Conservation (phyloP, 53 echinoderm and acorn worm genomes). For the Arbacia lixula region DNA sequence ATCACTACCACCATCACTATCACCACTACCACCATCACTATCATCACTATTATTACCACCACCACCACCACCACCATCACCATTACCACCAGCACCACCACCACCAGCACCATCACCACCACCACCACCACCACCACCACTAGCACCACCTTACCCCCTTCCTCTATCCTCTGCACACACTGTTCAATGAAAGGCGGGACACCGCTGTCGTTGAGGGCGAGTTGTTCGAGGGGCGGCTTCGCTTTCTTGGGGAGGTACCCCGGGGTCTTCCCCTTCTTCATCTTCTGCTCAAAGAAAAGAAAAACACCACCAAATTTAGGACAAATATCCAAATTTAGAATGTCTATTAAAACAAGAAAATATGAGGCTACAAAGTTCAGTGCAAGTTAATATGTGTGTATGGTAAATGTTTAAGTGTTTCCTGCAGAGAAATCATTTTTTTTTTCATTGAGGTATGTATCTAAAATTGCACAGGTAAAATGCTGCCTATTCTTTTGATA, state of each 20-base stretch:
- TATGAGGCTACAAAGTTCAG: too few species aligned
- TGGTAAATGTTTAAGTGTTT: too few species aligned
- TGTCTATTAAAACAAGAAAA: too few species aligned
- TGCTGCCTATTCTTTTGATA: too few species aligned
- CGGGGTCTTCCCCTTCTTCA: not conserved
- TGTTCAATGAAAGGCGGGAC: constrained; percentile 80
- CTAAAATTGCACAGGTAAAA: too few species aligned
- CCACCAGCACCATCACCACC: not conserved
- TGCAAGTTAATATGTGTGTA: too few species aligned
- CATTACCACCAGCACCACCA: not conserved
- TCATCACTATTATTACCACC: constrained; percentile 1
- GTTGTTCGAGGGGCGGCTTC: constrained; percentile 62
- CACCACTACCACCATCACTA: not conserved
- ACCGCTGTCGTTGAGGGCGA: constrained; percentile 50
- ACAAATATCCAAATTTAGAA: too few species aligned
- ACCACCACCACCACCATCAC: not conserved
- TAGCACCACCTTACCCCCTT: constrained; percentile 64
- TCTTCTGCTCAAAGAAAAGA: too few species aligned
- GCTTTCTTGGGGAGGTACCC: not conserved
- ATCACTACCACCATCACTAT: not conserved
- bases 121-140: not conserved
- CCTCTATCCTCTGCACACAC: constrained; percentile 81
- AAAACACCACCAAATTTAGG: too few species aligned
- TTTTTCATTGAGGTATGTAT: too few species aligned
- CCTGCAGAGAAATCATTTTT: too few species aligned